Evolutionary conservation across 2,888 invertebrate genomes (phyloP).

Genomic region (Oeneis ivallda): DNA sequence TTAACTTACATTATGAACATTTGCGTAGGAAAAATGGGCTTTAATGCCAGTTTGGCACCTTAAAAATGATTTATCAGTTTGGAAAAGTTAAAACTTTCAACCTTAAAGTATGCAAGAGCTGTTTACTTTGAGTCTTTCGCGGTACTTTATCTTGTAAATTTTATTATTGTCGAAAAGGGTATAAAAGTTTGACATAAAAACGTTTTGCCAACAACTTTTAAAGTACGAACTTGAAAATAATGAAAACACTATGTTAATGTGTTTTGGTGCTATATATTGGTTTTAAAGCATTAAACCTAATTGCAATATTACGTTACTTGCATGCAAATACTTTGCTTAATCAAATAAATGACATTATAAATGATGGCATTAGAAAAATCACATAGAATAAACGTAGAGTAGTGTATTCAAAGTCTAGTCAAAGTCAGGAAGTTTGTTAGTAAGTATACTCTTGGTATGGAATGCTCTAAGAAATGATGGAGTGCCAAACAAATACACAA

Average conservation of each 20-base stretch:
- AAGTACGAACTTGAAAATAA: conserved; percentile 7
- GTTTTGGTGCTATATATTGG: not conserved
- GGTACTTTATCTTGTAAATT: conserved; percentile 17
- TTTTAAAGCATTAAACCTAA: not conserved
- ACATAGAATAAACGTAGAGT: not conserved
- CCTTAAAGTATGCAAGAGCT: conserved; percentile 12
- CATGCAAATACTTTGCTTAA: not conserved
- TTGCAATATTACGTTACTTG: not conserved
- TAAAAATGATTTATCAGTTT: conserved; percentile 25
- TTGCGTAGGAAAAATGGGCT: conserved; percentile 52
- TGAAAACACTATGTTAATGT: not conserved
- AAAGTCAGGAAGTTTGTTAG: not conserved
- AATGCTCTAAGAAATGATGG: no score
- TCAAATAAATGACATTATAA: not conserved
- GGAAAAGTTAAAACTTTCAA: conserved; percentile 23
- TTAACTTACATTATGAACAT: conserved; percentile 62
- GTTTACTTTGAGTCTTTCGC: conserved; percentile 19
- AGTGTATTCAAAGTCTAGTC: not conserved
- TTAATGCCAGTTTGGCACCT: conserved; percentile 40
- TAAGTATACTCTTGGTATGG: no score
- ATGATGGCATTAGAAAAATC: not conserved
- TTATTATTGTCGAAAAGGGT: conserved; percentile 16
- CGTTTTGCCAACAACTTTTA: not conserved
- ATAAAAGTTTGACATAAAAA: conserved; percentile 13
- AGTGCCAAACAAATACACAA: no score